Conservation (phyloP, 2,888 invertebrate species). For the Papilio elwesi region DNA sequence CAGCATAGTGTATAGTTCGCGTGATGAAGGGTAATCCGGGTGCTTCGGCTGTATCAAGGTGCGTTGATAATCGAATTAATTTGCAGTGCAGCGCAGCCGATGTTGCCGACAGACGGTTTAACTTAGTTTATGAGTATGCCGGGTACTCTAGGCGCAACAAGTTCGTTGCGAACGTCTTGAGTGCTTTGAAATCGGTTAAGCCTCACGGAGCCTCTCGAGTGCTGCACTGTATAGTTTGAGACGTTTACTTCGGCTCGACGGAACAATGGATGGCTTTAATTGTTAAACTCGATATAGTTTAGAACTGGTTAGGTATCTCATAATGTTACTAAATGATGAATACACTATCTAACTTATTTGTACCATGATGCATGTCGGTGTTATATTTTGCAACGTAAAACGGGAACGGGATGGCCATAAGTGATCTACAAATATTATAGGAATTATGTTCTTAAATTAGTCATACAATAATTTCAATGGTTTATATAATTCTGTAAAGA, state of each 20-base stretch:
- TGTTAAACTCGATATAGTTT: conserved; percentile 34
- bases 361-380: neutral
- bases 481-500: too few species aligned
- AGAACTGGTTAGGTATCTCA: conserved; percentile 4
- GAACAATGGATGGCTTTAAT: conserved; percentile 45
- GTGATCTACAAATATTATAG: too few species aligned
- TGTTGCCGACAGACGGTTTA: conserved; percentile 75
- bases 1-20: conserved; percentile 55
- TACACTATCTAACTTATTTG: conserved; percentile 40
- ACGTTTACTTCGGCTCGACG: conserved; percentile 47
- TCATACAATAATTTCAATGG: too few species aligned
- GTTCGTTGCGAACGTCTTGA: conserved; percentile 79
- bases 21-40: conserved; percentile 72
- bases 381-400: neutral
- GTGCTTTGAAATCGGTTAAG: conserved; percentile 77
- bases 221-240: conserved; percentile 59
- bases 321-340: conserved; percentile 36
- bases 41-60: conserved; percentile 76
- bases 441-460: too few species aligned
- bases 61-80: conserved; percentile 82
- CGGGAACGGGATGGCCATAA: neutral
- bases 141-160: conserved; percentile 80
- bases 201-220: conserved; percentile 61
- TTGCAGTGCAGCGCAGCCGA: conserved; percentile 73
- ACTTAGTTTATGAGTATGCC: conserved; percentile 82